Base-by-base conservation (phyloP, 2,113 vertebrate genomes). In the Choloepus hoffmanni region DNA sequence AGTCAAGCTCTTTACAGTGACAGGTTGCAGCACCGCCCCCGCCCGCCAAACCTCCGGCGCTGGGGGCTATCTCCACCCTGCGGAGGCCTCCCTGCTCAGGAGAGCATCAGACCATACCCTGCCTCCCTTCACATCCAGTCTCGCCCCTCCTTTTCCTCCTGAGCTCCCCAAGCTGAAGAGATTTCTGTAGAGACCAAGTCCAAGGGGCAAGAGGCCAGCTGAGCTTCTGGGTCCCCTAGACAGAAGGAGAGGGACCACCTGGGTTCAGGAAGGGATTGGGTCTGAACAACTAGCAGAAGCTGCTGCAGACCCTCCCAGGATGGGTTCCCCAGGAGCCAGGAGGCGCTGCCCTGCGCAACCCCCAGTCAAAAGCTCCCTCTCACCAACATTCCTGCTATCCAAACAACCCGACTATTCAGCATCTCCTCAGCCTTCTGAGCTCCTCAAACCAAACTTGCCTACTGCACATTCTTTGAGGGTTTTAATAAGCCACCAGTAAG, bases 351-450 rank as follows among this genome's bases (percentile, higher is more conserved):
- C 48, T 43, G 68, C 83, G 90, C 87, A 84, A 92, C 94, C 85
- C 30, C 82, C 85, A 70, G 58, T 91, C 89, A 36, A 53, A 62
- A 86, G n/a, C 67, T 86, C 77, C 87, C 96, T 95, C 95, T 95
- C 93, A 65, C 78, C 94, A 40, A 76, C 92, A 88, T 91, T 74
- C 95, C 84, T 85, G 96, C 92, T 87, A 86, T 89, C 93, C 90
- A 83, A 97, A 97, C 96, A 96, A 97, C 97, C 83, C 60, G 33
- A 43, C 81, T 92, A 96, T 90, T 95, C 97, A 96, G 95, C 70
- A 48, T 96, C 94, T 74, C 65, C 89, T 84, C 89, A 67, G 48
- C 95, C 97, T 96, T 50, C 91, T 87, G 95, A 18, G 83, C 95
- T 94, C 48, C 90, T 97, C 91, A 79, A 60, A 81, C 40, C 74